A percentile compares a stretch with the other conserved stretches of the same genome.
Conservation (phyloP, 2,113 vertebrate species). For the Puma concolor region DNA sequence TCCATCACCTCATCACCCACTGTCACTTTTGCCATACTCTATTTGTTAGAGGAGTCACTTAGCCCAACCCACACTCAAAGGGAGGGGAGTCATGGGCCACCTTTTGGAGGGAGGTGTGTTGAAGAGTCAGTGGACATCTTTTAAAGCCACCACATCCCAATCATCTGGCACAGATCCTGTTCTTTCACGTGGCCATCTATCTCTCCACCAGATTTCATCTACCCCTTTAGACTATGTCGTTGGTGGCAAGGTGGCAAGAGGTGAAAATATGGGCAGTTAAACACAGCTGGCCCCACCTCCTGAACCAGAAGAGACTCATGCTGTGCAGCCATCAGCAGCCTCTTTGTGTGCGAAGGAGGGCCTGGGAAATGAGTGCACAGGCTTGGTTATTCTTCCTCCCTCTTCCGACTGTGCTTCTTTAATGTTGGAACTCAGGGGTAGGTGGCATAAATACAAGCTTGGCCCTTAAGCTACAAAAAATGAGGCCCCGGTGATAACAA, state of each 20-base stretch:
- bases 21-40: not conserved
- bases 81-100: not conserved
- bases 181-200: not conserved
- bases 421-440: not conserved
- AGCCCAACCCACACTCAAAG: not conserved
- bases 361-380: not conserved
- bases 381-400: not conserved
- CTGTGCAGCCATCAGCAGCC: rapidly evolving
- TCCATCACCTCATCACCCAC: not conserved
- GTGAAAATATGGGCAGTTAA: not conserved
- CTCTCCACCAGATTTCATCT: not conserved
- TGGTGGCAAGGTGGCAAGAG: not conserved
- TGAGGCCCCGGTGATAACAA: constrained; percentile 49
- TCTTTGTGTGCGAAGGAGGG: not conserved
- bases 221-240: not conserved
- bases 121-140: not conserved
- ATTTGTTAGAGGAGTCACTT: not conserved
- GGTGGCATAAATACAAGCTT: not conserved
- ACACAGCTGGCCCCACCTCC: not conserved
- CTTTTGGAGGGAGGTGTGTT: not conserved
- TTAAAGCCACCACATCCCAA: not conserved
- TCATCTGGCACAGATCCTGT: not conserved
- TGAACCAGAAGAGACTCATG: not conserved
- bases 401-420: not conserved
- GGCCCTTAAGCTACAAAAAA: constrained; percentile 61